These are phyloP conservation scores for Palaemon carinicauda DNA, from an alignment of 1,140 invertebrate species.

Conservation along the genomic window DNA sequence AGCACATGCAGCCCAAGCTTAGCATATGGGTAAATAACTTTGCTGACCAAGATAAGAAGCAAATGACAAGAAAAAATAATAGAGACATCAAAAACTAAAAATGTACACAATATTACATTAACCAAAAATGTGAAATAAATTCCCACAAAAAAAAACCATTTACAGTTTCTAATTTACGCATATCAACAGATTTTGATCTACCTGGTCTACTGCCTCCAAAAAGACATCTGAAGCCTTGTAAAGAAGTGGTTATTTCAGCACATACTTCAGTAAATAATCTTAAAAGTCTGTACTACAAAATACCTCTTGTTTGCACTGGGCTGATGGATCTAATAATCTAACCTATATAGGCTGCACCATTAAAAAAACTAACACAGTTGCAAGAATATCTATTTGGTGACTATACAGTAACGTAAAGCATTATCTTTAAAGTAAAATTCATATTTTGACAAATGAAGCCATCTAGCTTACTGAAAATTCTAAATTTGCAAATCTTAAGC, in stretches of 20 bases:
- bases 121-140: not conserved
- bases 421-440: too few relatives aligned
- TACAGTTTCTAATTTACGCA: not conserved
- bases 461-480: not conserved
- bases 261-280: not conserved
- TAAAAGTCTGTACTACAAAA: not conserved
- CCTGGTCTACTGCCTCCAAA: conserved; percentile 24
- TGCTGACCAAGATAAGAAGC: conserved; percentile 16
- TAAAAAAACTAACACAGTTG: too few relatives aligned
- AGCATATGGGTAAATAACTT: not conserved
- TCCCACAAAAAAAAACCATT: not conserved
- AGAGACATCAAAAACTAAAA: not conserved
- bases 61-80: not conserved
- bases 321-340: not conserved
- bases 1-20: conserved; percentile 39
- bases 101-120: not conserved
- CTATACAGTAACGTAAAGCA: too few relatives aligned
- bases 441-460: too few relatives aligned
- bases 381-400: too few relatives aligned
- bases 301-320: not conserved
- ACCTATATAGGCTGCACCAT: too few relatives aligned
- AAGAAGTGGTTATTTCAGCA: conserved; percentile 27
- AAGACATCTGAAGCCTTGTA: conserved; percentile 36
- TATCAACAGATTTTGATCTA: conserved; percentile 15
- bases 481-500: not conserved